Evolutionary conservation across 2,888 invertebrate species (phyloP).

Genomic region (Eupithecia insigniata): DNA sequence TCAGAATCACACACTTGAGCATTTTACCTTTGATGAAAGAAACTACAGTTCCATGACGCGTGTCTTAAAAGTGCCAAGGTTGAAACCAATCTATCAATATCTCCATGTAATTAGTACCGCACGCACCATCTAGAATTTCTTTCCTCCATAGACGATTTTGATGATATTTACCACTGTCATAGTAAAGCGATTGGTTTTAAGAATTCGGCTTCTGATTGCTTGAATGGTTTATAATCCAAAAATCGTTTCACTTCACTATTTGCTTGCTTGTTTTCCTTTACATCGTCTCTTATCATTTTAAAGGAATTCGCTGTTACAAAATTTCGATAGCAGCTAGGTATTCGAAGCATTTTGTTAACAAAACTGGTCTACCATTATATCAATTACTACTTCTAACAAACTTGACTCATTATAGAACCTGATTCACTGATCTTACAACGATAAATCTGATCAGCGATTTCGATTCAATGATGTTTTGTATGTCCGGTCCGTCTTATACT

Average conservation of each 20-base stretch:
- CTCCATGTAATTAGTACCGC: too few species aligned
- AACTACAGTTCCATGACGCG: too few species aligned
- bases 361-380: constrained; percentile 19
- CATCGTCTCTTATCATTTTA: neutral
- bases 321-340: constrained; percentile 14
- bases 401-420: constrained; percentile 23
- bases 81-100: too few species aligned
- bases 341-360: constrained; percentile 6
- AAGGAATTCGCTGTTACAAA: constrained; percentile 10
- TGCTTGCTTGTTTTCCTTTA: neutral
- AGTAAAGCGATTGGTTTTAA: too few species aligned
- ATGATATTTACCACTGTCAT: too few species aligned
- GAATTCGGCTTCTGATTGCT: too few species aligned
- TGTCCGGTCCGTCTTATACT: neutral
- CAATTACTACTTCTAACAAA: constrained; percentile 19
- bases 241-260: neutral
- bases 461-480: neutral
- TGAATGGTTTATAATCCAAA: neutral
- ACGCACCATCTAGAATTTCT: too few species aligned
- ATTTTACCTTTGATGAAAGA: too few species aligned
- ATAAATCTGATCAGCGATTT: constrained; percentile 1
- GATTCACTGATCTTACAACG: constrained; percentile 21
- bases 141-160: too few species aligned
- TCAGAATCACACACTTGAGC: too few species aligned
- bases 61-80: too few species aligned